phyloP scores from a whole-genome alignment of 2,888 invertebrate species.

The Lycaena phlaeas region DNA sequence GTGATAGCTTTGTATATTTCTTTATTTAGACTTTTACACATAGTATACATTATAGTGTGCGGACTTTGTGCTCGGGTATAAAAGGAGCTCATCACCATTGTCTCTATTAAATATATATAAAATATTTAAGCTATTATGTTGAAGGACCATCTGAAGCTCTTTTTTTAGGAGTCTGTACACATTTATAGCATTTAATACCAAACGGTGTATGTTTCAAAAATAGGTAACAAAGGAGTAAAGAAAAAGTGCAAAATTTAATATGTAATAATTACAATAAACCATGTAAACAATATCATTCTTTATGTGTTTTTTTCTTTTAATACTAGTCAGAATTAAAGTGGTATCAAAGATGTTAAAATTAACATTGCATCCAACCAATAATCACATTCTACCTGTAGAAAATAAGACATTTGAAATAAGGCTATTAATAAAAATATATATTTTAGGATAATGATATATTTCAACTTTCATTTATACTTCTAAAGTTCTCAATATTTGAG shows the following conservation, averaged over 20 bases:
- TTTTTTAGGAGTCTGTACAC: slow-evolving; percentile 52
- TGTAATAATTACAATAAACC: slow-evolving; percentile 70
- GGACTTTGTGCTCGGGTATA: slow-evolving; percentile 7
- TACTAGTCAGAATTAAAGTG: slow-evolving; percentile 29
- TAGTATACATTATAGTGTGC: slow-evolving; percentile 17
- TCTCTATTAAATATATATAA: neutral
- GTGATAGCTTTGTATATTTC: slow-evolving; percentile 71
- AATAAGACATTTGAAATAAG: slow-evolving; percentile 13
- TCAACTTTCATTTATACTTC: slow-evolving; percentile 2
- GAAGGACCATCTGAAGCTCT: slow-evolving; percentile 53
- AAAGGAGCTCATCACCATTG: neutral
- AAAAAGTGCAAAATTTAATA: slow-evolving; percentile 71
- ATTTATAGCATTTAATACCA: slow-evolving; percentile 72
- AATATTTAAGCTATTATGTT: slow-evolving; percentile 12
- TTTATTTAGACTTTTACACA: slow-evolving; percentile 51
- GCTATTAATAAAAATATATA: slow-evolving; percentile 5
- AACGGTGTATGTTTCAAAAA: slow-evolving; percentile 68
- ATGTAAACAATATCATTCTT: slow-evolving; percentile 64
- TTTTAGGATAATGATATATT: slow-evolving; percentile 6
- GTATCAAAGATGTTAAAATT: slow-evolving; percentile 28
- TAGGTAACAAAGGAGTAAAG: slow-evolving; percentile 60
- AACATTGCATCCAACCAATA: slow-evolving; percentile 39
- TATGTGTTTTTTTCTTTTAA: slow-evolving; percentile 35
- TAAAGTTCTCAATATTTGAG: neutral
- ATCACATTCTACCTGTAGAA: slow-evolving; percentile 45